Evolutionary conservation across 2,797 vertebrate species (phyloP).

Genomic region (Xyrichtys novacula): DNA sequence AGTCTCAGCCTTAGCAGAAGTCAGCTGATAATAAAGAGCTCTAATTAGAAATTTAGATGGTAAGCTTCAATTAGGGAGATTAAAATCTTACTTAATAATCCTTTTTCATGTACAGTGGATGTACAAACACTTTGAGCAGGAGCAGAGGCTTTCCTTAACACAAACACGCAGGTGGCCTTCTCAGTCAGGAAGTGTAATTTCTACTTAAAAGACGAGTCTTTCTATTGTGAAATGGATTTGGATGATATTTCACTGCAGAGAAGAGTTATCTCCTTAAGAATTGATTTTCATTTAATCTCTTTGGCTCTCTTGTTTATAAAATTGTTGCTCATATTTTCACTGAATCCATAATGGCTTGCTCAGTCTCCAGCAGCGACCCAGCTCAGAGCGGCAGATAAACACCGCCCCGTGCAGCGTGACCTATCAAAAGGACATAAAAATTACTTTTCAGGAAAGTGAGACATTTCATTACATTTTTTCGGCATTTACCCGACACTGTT

Average conservation of each 20-base stretch:
- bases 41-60: slow-evolving; percentile 37
- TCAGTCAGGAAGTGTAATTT: slow-evolving; percentile 7
- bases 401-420: slow-evolving; percentile 45
- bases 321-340: slow-evolving; percentile 53
- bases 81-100: neutral
- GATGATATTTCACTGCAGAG: slow-evolving; percentile 24
- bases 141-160: neutral
- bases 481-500: slow-evolving; percentile 65
- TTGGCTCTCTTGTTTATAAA: slow-evolving; percentile 36
- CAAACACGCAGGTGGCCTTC: neutral
- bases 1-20: neutral
- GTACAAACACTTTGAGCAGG: neutral
- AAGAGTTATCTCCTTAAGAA: slow-evolving; percentile 13
- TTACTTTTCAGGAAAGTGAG: slow-evolving; percentile 69
- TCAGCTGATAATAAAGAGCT: slow-evolving; percentile 3
- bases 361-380: slow-evolving; percentile 45
- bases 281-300: slow-evolving; percentile 46
- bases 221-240: slow-evolving; percentile 31
- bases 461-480: slow-evolving; percentile 72
- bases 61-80: slow-evolving; percentile 17
- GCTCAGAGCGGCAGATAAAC: slow-evolving; percentile 54
- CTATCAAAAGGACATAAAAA: slow-evolving; percentile 73
- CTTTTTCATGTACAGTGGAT: neutral
- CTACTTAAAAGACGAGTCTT: slow-evolving; percentile 10
- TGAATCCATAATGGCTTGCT: slow-evolving; percentile 28